Base-by-base conservation (phyloP, 1,140 invertebrate genomes). In the Orchestia grillus region DNA sequence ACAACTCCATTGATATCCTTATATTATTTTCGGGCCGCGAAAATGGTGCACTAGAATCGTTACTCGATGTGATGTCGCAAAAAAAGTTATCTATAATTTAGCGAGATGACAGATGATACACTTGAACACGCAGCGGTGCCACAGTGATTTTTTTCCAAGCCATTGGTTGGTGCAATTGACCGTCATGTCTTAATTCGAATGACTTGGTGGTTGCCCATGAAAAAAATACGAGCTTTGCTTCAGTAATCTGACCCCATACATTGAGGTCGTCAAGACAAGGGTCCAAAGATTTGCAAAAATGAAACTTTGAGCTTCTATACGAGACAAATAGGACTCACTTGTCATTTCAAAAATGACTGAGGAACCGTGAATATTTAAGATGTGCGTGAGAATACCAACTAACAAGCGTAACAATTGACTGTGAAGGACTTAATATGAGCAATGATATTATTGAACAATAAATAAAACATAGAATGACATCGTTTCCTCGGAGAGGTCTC, bases 241-340 rank as follows among this genome's bases (percentile, higher is more conserved):
- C 88, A 91, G 88, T 91, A 91, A 91, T 91, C 44, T 91, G 88
- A 91, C 88, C 88, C 42, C 88, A 43, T 43, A 91, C 0, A 8
- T 77, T 28, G 11, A 19, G 62, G 28, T 3, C 11, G 11, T 3
- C 62, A 77, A 77, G 62, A 77, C 28, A 3, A 23, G 1, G 1
- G 11, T 15, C 62, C 62, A 15, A 77, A 77, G 62, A 15, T 3
- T 77, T 77, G 3, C 11, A 77, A 77, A 36, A 77, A 23, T 77
- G 28, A 77, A 28, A 77, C 1, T 28, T 3, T 36, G 28, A 77
- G 62, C 62, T 77, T 8, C 15, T 77, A 28, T 77, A n/a, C 62
- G 28, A 53, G 15, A 28, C 62, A 36, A 77, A 36, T 23, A 36
- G 1, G 11, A 23, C 62, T 77, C 15, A 77, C 11, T 19, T 77